A percentile compares a stretch with the other conserved stretches of the same genome.
Conservation (phyloP, 2,113 vertebrate genomes). For the Tricholaema leucomelas region DNA sequence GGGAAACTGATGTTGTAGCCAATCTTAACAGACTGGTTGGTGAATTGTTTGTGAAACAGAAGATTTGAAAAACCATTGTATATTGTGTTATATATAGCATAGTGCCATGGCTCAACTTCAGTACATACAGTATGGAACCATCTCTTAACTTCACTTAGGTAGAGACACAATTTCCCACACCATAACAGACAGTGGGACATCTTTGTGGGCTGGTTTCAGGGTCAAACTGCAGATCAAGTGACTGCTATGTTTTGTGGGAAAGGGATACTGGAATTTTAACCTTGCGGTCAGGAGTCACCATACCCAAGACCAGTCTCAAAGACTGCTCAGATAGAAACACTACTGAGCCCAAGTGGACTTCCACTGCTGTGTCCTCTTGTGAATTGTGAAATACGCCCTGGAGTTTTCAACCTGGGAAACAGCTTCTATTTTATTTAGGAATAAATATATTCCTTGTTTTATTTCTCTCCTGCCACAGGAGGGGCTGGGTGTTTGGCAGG, state of each 20-base stretch:
- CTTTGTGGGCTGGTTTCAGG: not conserved
- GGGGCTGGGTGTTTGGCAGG: not conserved
- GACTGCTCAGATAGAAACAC: not conserved
- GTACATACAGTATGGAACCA: not conserved
- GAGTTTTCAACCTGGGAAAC: not conserved
- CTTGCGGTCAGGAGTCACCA: not conserved
- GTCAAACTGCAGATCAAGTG: not conserved
- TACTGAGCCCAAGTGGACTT: not conserved
- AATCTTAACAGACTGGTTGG: not conserved
- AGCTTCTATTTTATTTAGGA: not conserved
- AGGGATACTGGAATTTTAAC: not conserved
- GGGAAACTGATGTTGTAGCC: not conserved
- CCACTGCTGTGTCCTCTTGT: not conserved
- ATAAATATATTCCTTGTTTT: not conserved
- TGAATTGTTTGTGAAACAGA: not conserved
- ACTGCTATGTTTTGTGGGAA: not conserved
- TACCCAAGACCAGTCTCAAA: not conserved
- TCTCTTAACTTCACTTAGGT: not conserved
- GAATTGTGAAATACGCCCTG: not conserved
- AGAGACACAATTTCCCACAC: not conserved
- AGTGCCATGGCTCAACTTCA: not conserved
- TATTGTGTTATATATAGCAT: not conserved
- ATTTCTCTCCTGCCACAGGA: not conserved
- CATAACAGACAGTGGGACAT: fast-evolving
- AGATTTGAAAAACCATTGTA: not conserved